A percentile compares a stretch with the other conserved stretches of the same genome.
Evolutionary conservation across 2,797 vertebrate genomes (phyloP).

Genomic region (Spea hammondii): DNA sequence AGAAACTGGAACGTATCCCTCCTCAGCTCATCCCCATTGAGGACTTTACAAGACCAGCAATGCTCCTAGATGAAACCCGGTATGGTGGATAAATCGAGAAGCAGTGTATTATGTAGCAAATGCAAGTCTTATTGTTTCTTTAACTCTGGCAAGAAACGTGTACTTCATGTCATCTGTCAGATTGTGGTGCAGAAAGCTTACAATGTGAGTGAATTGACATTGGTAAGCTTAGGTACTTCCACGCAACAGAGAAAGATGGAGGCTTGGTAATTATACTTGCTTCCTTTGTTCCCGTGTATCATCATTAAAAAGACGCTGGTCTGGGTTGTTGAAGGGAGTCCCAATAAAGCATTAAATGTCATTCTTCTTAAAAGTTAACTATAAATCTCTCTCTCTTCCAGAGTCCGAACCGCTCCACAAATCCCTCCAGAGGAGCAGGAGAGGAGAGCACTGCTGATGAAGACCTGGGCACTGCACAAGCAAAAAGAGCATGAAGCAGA

Average conservation of each 20-base stretch:
- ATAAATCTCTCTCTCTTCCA: slow-evolving; percentile 56
- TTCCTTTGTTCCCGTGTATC: too few relatives aligned
- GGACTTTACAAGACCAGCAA: slow-evolving; percentile 77
- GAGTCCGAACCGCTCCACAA: slow-evolving; percentile 66
- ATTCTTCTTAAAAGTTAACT: too few relatives aligned
- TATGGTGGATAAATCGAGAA: slow-evolving; percentile 52
- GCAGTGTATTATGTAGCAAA: neutral
- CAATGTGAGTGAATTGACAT: too few relatives aligned
- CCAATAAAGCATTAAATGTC: too few relatives aligned
- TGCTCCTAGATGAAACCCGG: slow-evolving; percentile 78
- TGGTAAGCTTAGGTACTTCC: too few relatives aligned
- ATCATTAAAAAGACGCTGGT: too few relatives aligned
- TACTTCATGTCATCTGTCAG: too few relatives aligned
- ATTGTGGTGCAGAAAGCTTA: too few relatives aligned
- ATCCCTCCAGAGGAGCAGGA: slow-evolving; percentile 80
- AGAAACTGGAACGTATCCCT: slow-evolving; percentile 79
- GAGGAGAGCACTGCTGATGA: slow-evolving; percentile 79
- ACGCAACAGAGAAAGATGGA: too few relatives aligned
- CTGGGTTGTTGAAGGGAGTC: too few relatives aligned
- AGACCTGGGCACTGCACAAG: slow-evolving; percentile 84
- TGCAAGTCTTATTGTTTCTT: neutral
- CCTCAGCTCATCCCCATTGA: slow-evolving; percentile 90
- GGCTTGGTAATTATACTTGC: too few relatives aligned
- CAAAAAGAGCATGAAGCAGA: slow-evolving; percentile 78
- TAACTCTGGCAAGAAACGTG: too few relatives aligned